Percentiles rank a stretch among this genome's conserved stretches.
phyloP scores from a whole-genome alignment of 2,888 invertebrate species.

The Dugesia japonica region DNA sequence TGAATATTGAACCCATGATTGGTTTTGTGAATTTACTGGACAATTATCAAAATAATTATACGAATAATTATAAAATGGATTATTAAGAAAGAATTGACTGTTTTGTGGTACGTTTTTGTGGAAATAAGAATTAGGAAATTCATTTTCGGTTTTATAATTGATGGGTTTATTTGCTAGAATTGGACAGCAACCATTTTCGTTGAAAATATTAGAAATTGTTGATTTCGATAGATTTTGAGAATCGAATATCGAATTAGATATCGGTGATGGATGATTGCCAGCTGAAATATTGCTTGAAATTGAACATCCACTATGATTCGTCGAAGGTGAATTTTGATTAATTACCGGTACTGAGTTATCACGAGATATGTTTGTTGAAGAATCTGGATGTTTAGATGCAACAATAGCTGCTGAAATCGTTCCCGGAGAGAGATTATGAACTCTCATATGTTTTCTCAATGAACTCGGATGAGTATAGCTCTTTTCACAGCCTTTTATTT shows the following conservation, averaged over 20 bases:
- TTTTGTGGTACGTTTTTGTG: slow-evolving; percentile 12
- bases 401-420: background rate
- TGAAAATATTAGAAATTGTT: background rate
- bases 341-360: background rate
- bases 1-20: background rate
- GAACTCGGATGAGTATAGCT: slow-evolving; percentile 97
- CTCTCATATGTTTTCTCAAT: slow-evolving; percentile 89
- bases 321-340: background rate
- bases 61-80: slow-evolving; percentile 16
- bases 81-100: background rate
- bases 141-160: background rate
- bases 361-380: slow-evolving; percentile 11
- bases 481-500: slow-evolving; percentile 89
- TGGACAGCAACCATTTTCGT: background rate
- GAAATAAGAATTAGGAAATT: background rate
- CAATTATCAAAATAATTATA: slow-evolving; percentile 10
- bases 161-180: background rate
- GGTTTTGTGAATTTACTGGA: background rate
- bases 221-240: background rate
- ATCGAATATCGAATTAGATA: background rate
- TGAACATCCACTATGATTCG: slow-evolving; percentile 5
- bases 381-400: slow-evolving; percentile 8
- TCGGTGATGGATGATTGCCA: background rate
- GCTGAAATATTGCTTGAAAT: background rate
- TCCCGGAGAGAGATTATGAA: slow-evolving; percentile 52